These are phyloP conservation scores for Anoplophora glabripennis DNA, from an alignment of 1,140 invertebrate genomes.

Conservation along the genomic window DNA sequence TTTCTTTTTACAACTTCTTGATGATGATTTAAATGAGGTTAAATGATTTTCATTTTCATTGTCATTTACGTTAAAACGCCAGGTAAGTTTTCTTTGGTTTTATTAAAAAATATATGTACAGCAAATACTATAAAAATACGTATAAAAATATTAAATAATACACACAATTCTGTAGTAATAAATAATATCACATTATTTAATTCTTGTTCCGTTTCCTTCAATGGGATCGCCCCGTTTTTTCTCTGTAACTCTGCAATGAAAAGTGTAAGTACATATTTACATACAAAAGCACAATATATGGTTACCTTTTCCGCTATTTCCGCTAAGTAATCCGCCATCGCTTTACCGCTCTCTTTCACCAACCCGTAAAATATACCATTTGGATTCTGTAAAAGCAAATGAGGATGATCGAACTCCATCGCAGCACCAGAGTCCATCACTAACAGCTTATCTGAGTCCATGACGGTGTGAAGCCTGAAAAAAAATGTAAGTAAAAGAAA, in stretches of 20 bases:
- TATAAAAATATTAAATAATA: not conserved
- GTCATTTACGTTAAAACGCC: no score
- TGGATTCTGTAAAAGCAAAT: constrained; percentile 55
- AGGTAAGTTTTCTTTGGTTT: not conserved
- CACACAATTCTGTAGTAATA: not conserved
- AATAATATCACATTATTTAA: constrained; percentile 5
- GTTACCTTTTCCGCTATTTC: constrained; percentile 47
- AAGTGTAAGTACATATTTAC: constrained; percentile 1
- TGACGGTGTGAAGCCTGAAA: constrained; percentile 54
- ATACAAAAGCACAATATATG: not conserved
- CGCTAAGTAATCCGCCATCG: constrained; percentile 45
- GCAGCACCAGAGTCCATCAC: constrained; percentile 59
- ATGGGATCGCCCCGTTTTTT: not conserved
- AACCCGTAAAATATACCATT: constrained; percentile 49
- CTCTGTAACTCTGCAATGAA: not conserved
- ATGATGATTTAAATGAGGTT: no score
- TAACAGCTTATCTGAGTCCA: constrained; percentile 54
- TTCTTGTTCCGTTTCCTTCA: not conserved
- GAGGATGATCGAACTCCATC: constrained; percentile 67
- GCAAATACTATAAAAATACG: not conserved
- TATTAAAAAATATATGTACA: not conserved
- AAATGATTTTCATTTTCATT: no score
- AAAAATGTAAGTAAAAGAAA: no score
- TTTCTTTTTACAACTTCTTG: no score
- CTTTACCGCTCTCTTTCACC: constrained; percentile 53